A percentile compares a stretch with the other conserved stretches of the same genome.
Evolutionary conservation across 2,113 vertebrate genomes (phyloP).

Genomic region (Poeciliopsis turrubarensis): DNA sequence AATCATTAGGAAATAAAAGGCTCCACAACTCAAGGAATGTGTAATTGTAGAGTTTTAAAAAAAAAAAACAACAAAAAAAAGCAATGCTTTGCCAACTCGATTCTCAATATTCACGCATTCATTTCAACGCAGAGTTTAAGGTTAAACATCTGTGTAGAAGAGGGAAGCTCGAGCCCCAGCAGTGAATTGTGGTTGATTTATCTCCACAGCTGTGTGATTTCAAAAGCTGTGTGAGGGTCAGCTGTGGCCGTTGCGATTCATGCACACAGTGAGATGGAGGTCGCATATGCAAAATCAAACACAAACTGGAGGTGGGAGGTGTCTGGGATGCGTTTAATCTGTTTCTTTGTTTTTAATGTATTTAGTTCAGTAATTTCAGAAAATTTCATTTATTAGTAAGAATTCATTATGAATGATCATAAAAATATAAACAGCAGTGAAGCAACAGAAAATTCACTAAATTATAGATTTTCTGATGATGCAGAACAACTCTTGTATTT

Average conservation of each 20-base stretch:
- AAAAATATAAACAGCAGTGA: background rate
- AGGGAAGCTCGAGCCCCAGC: constrained; percentile 41
- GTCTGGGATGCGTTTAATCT: constrained; percentile 18
- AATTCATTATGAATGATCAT: too few relatives aligned
- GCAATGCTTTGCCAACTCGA: background rate
- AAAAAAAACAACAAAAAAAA: background rate
- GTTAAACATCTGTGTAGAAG: constrained; percentile 67
- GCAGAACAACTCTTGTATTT: background rate
- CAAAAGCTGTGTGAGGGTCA: constrained; percentile 55
- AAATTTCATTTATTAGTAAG: too few relatives aligned
- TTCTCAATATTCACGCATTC: background rate
- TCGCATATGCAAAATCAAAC: constrained; percentile 59
- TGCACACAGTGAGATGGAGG: constrained; percentile 41
- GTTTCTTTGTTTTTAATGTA: too few relatives aligned
- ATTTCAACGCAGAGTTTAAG: constrained; percentile 10
- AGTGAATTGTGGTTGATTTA: constrained; percentile 65
- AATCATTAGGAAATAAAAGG: background rate
- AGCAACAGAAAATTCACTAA: background rate
- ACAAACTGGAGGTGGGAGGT: constrained; percentile 1
- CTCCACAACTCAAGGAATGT: background rate
- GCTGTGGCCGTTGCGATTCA: constrained; percentile 22
- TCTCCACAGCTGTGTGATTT: constrained; percentile 71
- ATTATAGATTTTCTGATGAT: background rate
- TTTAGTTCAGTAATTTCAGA: background rate
- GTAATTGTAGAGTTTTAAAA: background rate